Evolutionary conservation across 1,140 invertebrate species (phyloP).

Genomic region (Cepaea nemoralis): DNA sequence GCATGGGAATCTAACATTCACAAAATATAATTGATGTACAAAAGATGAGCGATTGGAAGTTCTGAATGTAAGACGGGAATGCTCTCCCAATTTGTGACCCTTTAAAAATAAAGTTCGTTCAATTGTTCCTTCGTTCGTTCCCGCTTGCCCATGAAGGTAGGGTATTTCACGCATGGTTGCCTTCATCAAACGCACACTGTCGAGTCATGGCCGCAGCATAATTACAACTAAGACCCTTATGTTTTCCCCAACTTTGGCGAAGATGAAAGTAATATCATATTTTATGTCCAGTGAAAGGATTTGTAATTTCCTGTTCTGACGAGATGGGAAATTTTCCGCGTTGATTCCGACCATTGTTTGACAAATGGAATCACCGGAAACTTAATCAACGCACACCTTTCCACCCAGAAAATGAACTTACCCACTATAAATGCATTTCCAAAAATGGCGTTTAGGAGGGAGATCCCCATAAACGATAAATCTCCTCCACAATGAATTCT

Average conservation of each 20-base stretch:
- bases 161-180: not conserved
- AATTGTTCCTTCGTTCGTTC: too few species aligned
- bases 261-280: not conserved
- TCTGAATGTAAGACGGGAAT: too few species aligned
- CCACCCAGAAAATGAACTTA: not conserved
- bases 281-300: not conserved
- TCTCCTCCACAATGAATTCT: not conserved
- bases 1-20: too few species aligned
- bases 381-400: not conserved
- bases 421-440: not conserved
- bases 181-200: not conserved
- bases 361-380: slow-evolving; percentile 2
- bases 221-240: not conserved
- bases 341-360: not conserved
- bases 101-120: too few species aligned
- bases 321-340: not conserved
- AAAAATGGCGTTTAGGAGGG: not conserved
- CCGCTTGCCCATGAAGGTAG: too few species aligned
- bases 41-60: too few species aligned
- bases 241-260: not conserved
- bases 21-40: too few species aligned
- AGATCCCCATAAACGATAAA: not conserved
- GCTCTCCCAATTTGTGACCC: too few species aligned
- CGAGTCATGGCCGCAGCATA: not conserved
- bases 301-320: not conserved